A percentile compares a stretch with the other conserved stretches of the same genome.
phyloP scores from a whole-genome alignment of 2,797 vertebrate species.

The Microtus agrestis region DNA sequence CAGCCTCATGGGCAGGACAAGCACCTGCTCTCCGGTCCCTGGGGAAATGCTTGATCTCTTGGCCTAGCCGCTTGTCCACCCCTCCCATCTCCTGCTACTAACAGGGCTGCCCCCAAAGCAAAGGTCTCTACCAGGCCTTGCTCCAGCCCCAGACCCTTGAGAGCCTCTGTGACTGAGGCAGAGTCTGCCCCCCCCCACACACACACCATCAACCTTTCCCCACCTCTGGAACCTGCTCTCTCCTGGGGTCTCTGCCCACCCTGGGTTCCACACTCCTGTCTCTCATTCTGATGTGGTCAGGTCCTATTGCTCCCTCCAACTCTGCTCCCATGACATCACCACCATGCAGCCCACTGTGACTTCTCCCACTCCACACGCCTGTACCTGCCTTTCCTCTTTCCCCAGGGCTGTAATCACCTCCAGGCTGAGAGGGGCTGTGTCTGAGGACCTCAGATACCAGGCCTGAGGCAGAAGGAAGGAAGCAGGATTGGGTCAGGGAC shows the following conservation, averaged over 20 bases:
- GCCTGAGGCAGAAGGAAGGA: neutral
- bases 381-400: neutral
- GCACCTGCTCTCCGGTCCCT: neutral
- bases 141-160: neutral
- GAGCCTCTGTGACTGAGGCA: neutral
- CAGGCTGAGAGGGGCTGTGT: neutral
- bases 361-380: neutral
- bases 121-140: neutral
- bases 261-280: neutral
- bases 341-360: neutral
- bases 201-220: no score
- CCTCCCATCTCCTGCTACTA: neutral
- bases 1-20: neutral
- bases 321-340: neutral
- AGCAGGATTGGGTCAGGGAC: neutral
- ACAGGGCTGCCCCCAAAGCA: neutral
- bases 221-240: neutral
- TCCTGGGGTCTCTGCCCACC: neutral
- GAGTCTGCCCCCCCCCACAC: neutral
- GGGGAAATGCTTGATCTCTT: neutral
- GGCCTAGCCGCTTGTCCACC: neutral
- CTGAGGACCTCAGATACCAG: neutral
- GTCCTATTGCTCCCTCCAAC: neutral
- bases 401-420: no score
- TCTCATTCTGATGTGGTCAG: neutral